phyloP scores from a whole-genome alignment of 2,888 invertebrate genomes.

The Cryptosula pallasiana region DNA sequence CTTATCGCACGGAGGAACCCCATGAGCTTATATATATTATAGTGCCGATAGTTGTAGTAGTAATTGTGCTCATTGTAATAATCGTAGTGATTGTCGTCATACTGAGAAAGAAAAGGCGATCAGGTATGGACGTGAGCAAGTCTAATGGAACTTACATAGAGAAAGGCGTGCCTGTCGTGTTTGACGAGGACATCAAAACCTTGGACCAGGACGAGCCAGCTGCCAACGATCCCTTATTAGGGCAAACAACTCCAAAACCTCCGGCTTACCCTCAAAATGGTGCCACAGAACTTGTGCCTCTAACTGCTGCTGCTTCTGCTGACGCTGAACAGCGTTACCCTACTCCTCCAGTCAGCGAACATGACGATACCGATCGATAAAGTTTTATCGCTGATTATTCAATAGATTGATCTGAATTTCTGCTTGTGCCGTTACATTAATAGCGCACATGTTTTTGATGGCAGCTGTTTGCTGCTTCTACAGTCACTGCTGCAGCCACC shows the following conservation, averaged over 20 bases:
- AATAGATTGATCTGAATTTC: too few relatives aligned
- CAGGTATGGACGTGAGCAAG: background rate
- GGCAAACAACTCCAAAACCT: background rate
- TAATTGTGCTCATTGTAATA: background rate
- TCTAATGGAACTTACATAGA: constrained; percentile 11
- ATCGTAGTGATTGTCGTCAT: background rate
- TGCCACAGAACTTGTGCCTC: background rate
- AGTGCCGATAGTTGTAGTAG: background rate
- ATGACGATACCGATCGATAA: background rate
- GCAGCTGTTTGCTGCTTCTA: too few relatives aligned
- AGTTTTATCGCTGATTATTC: too few relatives aligned
- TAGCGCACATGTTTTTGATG: too few relatives aligned
- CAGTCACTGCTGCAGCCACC: too few relatives aligned
- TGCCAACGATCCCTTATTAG: background rate
- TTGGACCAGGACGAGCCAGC: background rate
- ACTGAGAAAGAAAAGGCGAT: background rate
- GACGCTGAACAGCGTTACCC: background rate
- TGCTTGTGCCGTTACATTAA: too few relatives aligned
- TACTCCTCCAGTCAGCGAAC: background rate
- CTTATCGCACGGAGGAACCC: too few relatives aligned
- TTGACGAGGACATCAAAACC: background rate
- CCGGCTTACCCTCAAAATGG: constrained; percentile 15
- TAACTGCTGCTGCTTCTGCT: background rate
- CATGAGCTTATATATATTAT: background rate
- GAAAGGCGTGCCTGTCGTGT: constrained; percentile 13